These are phyloP conservation scores for Apodemus speciosus DNA, from an alignment of 2,113 vertebrate genomes.

Conservation along the genomic window DNA sequence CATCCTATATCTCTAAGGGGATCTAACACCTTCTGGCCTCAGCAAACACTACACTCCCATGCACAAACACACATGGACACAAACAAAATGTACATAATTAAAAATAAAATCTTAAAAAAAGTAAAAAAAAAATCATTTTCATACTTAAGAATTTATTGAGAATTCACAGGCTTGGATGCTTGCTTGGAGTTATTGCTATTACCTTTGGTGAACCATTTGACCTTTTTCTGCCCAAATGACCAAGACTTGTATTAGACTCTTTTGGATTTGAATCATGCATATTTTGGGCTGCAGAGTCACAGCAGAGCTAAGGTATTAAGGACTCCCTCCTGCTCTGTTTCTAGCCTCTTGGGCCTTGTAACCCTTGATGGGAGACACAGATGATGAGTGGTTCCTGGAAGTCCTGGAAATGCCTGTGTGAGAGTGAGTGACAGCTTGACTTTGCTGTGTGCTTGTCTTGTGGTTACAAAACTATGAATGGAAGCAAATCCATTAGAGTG, in stretches of 20 bases:
- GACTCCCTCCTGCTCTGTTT: neutral
- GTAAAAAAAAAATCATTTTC: neutral
- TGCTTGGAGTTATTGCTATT: conserved; percentile 14
- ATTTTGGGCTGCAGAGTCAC: neutral
- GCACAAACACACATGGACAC: neutral
- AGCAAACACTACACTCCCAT: neutral
- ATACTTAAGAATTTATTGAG: conserved; percentile 22
- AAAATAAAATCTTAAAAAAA: neutral
- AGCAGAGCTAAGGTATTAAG: neutral
- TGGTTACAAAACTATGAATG: conserved; percentile 72
- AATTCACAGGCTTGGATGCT: conserved; percentile 13
- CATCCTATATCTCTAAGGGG: neutral
- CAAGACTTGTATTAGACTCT: neutral
- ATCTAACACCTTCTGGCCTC: neutral
- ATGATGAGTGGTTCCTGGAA: conserved; percentile 28
- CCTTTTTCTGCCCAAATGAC: neutral
- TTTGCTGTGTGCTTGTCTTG: conserved; percentile 1
- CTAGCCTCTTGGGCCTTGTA: neutral
- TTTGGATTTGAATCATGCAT: neutral
- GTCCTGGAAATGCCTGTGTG: neutral
- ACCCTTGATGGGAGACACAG: neutral
- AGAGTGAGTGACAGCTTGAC: neutral
- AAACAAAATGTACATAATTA: neutral
- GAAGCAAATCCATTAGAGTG: conserved; percentile 55
- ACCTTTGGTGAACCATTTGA: conserved; percentile 1